Base-by-base conservation (phyloP, 2,888 invertebrate genomes). In the Resseliella maxima region DNA sequence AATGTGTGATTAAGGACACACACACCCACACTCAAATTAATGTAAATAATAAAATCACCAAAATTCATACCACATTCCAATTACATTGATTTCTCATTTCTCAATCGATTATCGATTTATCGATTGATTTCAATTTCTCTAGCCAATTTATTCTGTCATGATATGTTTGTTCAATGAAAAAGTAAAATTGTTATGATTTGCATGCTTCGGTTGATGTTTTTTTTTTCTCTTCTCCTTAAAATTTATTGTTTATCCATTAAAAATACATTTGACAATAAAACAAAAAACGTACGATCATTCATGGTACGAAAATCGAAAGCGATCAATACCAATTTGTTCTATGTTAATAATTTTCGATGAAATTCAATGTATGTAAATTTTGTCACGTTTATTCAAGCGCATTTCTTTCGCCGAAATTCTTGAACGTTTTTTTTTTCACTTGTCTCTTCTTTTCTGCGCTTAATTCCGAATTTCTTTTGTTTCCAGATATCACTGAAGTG, bases 301-400 rank as follows among this genome's bases (percentile, higher is more conserved):
- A 59, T 24, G 59, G 59, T 24, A 59, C 59, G 59, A 59, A 59
- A 59, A 59, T 59, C 59, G 59, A 59, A 59, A 59, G 59, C 59
- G 59, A 59, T 6, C 59, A 24, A n/a, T 3, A 24, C 59, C 59
- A 59, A 59, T 24, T 24, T 59, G 59, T 59, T 59, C 59, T 59
- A 50, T 50, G 46, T 18, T 50, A 50, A 50, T 50, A 1, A 59
- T 24, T 24, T 59, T 59, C 24, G 24, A 59, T 24, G 59, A 59
- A 72, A 31, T 72, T 72, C 72, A 72, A 31, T 72, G 15, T 72
- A 72, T 72, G 35, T 72, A 15, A 72, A 72, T 31, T 72, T 31
- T 72, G 72, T 72, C 72, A 72, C 72, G 72, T 72, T 72, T 72
- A 72, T 27, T 72, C 31, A 72, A 72, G 27, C 46, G 18, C 27